Conservation (phyloP, 2,113 vertebrate genomes). For the Neomonachus schauinslandi region DNA sequence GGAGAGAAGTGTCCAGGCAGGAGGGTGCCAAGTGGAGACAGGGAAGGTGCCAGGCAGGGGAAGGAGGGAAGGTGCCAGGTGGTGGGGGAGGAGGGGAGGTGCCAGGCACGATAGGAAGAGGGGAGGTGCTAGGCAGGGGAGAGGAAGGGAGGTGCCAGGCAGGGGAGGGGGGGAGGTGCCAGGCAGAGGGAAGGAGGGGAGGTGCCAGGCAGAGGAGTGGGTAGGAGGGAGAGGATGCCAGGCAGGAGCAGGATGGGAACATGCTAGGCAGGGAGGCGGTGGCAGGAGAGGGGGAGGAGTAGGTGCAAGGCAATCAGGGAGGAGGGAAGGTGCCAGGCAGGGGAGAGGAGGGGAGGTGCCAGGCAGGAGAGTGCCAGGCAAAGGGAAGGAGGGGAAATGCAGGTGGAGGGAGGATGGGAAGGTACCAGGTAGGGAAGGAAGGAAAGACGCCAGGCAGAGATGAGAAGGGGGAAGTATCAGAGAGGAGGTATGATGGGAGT, state of each 20-base stretch:
- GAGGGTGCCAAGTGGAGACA: background rate
- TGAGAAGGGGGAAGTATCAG: background rate
- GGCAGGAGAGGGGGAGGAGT: background rate
- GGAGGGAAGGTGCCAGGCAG: background rate
- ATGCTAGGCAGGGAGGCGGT: background rate
- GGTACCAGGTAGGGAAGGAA: background rate
- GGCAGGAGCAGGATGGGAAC: background rate
- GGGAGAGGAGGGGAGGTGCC: background rate
- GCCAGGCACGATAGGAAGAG: background rate
- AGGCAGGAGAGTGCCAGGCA: background rate
- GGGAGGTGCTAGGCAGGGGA: background rate
- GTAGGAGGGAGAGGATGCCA: background rate
- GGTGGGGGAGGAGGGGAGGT: background rate
- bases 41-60: background rate
- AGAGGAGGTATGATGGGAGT: background rate
- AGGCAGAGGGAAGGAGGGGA: background rate
- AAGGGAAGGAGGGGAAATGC: background rate
- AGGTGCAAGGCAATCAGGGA: background rate
- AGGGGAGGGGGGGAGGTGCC: background rate
- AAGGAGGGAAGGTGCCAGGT: background rate
- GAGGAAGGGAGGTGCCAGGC: background rate
- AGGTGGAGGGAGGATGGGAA: background rate
- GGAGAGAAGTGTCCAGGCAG: background rate
- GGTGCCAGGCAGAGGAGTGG: background rate
- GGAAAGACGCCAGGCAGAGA: background rate